These are phyloP conservation scores for Trissolcus brochymenae DNA, from an alignment of 2,888 invertebrate species.

Conservation along the genomic window DNA sequence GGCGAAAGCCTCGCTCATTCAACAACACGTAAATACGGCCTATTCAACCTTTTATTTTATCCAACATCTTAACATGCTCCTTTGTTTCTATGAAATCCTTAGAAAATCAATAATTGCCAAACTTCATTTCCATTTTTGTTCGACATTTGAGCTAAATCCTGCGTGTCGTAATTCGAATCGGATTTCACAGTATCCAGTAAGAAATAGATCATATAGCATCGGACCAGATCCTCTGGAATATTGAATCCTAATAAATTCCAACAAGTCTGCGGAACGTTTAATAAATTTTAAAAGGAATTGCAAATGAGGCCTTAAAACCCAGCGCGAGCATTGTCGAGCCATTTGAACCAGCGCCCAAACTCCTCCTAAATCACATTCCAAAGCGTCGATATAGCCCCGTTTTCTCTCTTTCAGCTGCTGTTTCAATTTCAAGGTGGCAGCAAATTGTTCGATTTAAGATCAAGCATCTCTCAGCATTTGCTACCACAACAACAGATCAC, in stretches of 20 bases:
- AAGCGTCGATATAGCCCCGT: constrained; percentile 42
- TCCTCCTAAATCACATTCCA: constrained; percentile 54
- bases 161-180: constrained; percentile 48
- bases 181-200: constrained; percentile 51
- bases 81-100: neutral
- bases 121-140: constrained; percentile 13
- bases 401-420: constrained; percentile 45
- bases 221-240: constrained; percentile 54
- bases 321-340: constrained; percentile 50
- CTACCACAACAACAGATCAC: constrained; percentile 23
- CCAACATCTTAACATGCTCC: neutral
- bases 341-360: constrained; percentile 42
- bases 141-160: constrained; percentile 15
- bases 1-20: constrained; percentile 49
- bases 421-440: constrained; percentile 42
- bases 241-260: constrained; percentile 57
- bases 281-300: constrained; percentile 58
- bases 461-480: constrained; percentile 12
- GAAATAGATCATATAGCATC: constrained; percentile 34
- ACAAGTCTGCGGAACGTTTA: constrained; percentile 54
- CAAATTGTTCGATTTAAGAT: constrained; percentile 49
- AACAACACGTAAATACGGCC: constrained; percentile 47
- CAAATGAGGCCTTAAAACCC: constrained; percentile 54
- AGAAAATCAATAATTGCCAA: neutral
- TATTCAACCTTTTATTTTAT: constrained; percentile 12